Evolutionary conservation across 2,888 invertebrate species (phyloP).

Genomic region (Agriopis marginaria): DNA sequence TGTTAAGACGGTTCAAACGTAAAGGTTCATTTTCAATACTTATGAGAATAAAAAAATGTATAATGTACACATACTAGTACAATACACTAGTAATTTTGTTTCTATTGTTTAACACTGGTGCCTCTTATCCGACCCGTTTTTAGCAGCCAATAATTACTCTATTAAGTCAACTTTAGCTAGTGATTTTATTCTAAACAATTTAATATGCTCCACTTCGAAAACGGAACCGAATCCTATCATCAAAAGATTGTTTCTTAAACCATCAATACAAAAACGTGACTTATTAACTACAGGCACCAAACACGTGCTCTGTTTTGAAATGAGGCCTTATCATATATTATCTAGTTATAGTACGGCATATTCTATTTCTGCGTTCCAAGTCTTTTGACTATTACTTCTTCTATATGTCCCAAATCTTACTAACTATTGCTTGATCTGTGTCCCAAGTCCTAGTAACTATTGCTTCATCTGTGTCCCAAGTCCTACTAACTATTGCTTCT

Average conservation of each 20-base stretch:
- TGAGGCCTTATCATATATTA: constrained; percentile 21
- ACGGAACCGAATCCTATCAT: constrained; percentile 2
- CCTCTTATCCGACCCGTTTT: too few relatives aligned
- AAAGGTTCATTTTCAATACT: too few relatives aligned
- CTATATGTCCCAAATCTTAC: constrained; percentile 18
- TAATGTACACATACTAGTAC: too few relatives aligned
- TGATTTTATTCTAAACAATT: background rate
- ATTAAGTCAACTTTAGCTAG: background rate
- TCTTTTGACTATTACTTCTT: background rate
- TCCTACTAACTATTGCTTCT: background rate
- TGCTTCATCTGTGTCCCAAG: too few relatives aligned
- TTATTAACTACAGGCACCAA: constrained; percentile 18
- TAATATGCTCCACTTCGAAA: constrained; percentile 1
- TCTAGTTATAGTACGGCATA: too few relatives aligned
- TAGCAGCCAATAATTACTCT: too few relatives aligned
- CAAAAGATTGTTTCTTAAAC: background rate
- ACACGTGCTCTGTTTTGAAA: constrained; percentile 43
- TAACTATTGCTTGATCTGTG: background rate
- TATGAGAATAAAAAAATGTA: too few relatives aligned
- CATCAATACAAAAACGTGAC: constrained; percentile 29
- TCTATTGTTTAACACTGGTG: too few relatives aligned
- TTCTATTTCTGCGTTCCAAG: background rate
- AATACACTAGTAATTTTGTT: too few relatives aligned
- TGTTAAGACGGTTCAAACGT: too few relatives aligned
- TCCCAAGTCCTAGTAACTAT: background rate